A percentile compares a stretch with the other conserved stretches of the same genome.
These are phyloP conservation scores for Ardeotis arabs DNA, from an alignment of 2,113 vertebrate genomes.

Conservation along the genomic window DNA sequence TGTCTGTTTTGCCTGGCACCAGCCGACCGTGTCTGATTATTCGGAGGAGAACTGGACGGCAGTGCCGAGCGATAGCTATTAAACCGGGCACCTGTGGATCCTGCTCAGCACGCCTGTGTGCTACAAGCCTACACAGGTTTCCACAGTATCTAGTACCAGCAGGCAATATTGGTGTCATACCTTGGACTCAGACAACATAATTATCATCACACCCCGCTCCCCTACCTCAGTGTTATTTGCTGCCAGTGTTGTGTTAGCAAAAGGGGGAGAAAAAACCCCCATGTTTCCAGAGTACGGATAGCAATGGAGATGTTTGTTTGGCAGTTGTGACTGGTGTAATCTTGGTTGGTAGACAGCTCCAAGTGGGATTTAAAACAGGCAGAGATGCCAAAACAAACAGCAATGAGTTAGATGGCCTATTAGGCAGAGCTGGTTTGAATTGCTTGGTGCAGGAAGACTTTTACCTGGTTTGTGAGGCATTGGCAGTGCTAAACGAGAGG, in stretches of 20 bases:
- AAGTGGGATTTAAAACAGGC: slow-evolving; percentile 26
- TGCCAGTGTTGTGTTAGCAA: neutral
- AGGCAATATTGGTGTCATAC: neutral
- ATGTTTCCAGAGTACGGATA: neutral
- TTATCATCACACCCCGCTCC: neutral
- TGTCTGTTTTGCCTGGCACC: slow-evolving; percentile 26
- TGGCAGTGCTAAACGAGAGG: neutral
- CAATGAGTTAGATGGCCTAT: neutral
- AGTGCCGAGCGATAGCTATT: neutral
- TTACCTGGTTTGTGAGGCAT: neutral
- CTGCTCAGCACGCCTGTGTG: neutral
- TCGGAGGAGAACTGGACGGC: neutral
- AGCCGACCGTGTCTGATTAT: slow-evolving; percentile 13
- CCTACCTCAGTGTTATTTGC: neutral
- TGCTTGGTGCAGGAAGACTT: neutral
- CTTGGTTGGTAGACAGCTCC: slow-evolving; percentile 17
- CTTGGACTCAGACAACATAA: neutral
- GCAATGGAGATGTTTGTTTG: neutral
- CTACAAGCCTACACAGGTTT: slow-evolving; percentile 48
- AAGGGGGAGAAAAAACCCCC: accelerated
- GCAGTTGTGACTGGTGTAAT: slow-evolving; percentile 20
- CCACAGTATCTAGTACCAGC: neutral
- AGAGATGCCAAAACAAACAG: slow-evolving; percentile 52
- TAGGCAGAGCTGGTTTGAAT: slow-evolving; percentile 20
- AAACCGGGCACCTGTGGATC: slow-evolving; percentile 24